Evolutionary conservation across 2,797 vertebrate species (phyloP), one percentile per base, ranked within the genome.

Genomic region (Gambelia wislizenii): DNA sequence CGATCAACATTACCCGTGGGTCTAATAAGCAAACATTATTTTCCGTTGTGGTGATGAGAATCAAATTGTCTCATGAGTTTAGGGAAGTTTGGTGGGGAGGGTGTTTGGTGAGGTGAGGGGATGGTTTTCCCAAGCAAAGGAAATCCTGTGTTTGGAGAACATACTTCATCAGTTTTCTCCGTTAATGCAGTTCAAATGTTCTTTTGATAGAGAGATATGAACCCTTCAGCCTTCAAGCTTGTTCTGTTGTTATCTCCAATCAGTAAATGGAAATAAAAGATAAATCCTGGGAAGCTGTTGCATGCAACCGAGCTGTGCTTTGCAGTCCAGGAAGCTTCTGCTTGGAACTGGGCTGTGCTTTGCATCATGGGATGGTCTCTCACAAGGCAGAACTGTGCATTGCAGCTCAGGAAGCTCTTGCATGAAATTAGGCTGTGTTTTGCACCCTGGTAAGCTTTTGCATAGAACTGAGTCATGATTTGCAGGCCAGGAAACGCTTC

Each of bases 31-130:
- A 96, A 96, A 92, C 91, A 92, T 94, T 90, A 91, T 89, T 91
- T 91, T 96, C 89, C 94, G 91, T 93, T 95, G 92, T 95, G 94
- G 95, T 92, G 93, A 95, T 91, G 94, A 95, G 49, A 49, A 49
- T 49, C 49, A 49, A 49, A 49, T 10, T 49, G 56, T 59, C 56
- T 59, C 56, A 59, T 90, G 25, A 33, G 90, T 89, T 91, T 91
- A 92, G 59, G 14, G 7, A 10, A 70, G 22, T 76, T 87, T 89
- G 64, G 84, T 72, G 87, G 92, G 64, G 89, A 81, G 89, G 89
- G 86, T 91, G 87, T 25, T 59, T 74, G 67, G 36, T 44, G 30
- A 5, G 2, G 13, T 42, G 47, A 36, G 54, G 81, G 90, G 44
- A 82, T 94, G 95, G 94, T 91, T 90, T 96, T 95, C 94, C 93